Conservation (phyloP, 1,140 invertebrate genomes). For the Bombus confusus region DNA sequence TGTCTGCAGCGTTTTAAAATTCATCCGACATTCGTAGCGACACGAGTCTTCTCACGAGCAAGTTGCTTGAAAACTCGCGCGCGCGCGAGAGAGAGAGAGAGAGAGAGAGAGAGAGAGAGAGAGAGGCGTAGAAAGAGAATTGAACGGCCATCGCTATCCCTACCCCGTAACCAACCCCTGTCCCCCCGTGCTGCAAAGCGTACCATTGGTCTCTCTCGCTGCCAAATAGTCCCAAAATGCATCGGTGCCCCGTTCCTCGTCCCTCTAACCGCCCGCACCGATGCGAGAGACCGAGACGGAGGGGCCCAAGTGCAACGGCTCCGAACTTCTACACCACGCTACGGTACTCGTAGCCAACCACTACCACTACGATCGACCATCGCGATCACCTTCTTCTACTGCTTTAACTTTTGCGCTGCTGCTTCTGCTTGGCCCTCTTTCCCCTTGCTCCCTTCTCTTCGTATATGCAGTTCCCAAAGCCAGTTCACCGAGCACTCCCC, state of each 20-base stretch:
- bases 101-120: background rate
- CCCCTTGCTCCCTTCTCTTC: conserved; percentile 26
- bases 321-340: conserved; percentile 41
- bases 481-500: conserved; percentile 45
- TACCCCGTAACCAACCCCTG: conserved; percentile 33
- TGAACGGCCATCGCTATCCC: conserved; percentile 32
- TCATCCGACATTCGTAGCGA: conserved; percentile 11
- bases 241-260: conserved; percentile 66
- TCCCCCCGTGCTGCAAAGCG: conserved; percentile 35
- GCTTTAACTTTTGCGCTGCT: conserved; percentile 35
- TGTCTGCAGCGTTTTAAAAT: background rate
- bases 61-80: conserved; percentile 9
- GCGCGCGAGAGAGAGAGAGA: background rate
- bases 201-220: conserved; percentile 42
- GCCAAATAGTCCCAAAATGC: conserved; percentile 81
- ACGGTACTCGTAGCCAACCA: conserved; percentile 20
- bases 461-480: conserved; percentile 50
- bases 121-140: background rate
- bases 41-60: conserved; percentile 11
- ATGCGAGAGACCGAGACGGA: conserved; percentile 45
- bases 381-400: conserved; percentile 47
- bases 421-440: conserved; percentile 26
- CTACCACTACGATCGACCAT: conserved; percentile 13
- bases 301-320: conserved; percentile 53
- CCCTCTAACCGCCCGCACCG: conserved; percentile 65